Conservation (phyloP, 2,113 vertebrate species). For the Panurus biarmicus region DNA sequence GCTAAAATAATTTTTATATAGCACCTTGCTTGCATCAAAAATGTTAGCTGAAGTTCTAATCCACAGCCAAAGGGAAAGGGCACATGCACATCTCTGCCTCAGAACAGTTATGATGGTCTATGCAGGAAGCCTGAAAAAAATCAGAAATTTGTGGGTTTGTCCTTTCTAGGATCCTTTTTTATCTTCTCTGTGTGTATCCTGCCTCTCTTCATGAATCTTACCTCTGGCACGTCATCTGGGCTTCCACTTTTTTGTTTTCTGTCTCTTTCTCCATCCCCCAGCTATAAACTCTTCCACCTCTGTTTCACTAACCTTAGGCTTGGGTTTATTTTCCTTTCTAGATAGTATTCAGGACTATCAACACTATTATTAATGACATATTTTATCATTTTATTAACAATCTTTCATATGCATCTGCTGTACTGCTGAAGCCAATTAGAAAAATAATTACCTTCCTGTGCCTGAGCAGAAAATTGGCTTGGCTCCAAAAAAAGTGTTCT, state of each 20-base stretch:
- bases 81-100: neutral
- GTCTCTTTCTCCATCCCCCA: neutral
- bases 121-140: neutral
- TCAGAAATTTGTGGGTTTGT: neutral
- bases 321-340: neutral
- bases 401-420: neutral
- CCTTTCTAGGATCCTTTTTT: neutral
- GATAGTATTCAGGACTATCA: neutral
- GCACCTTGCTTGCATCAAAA: neutral
- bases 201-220: neutral
- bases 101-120: neutral
- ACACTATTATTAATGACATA: neutral
- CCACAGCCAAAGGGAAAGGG: neutral
- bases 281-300: neutral
- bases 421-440: neutral
- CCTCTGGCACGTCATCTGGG: neutral
- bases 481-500: neutral
- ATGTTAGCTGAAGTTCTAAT: neutral
- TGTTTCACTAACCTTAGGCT: neutral
- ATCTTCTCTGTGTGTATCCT: neutral
- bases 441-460: conserved; percentile 4
- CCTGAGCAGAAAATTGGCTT: neutral
- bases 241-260: neutral
- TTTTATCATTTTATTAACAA: neutral
- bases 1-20: neutral